A percentile compares a stretch with the other conserved stretches of the same genome.
These are phyloP conservation scores for Priapulus caudatus DNA, from an alignment of 2,888 invertebrate genomes.

Conservation along the genomic window DNA sequence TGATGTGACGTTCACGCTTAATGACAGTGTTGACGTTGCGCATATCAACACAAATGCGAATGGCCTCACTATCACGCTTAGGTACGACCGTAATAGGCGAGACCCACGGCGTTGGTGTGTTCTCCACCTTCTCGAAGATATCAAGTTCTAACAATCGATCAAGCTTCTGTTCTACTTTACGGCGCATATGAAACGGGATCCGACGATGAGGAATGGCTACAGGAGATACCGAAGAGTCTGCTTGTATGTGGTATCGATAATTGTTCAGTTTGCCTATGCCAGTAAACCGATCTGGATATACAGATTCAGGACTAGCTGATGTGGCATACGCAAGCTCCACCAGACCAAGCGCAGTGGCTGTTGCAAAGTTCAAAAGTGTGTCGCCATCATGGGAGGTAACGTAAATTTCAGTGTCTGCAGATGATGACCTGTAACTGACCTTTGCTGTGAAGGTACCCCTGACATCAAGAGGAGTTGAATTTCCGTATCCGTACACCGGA, in stretches of 20 bases:
- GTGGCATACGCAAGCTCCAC: too few relatives aligned
- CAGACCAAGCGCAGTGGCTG: too few relatives aligned
- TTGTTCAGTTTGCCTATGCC: not conserved
- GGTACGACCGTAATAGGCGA: slow-evolving; percentile 24
- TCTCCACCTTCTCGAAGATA: slow-evolving; percentile 24
- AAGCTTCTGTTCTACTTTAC: slow-evolving; percentile 20
- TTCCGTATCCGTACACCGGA: too few relatives aligned
- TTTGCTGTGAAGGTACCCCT: too few relatives aligned
- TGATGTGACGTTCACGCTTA: slow-evolving; percentile 19
- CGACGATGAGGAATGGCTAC: not conserved
- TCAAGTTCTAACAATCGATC: slow-evolving; percentile 20
- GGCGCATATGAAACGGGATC: not conserved
- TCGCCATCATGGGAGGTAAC: too few relatives aligned
- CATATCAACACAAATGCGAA: slow-evolving; percentile 24
- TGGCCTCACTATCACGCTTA: slow-evolving; percentile 16
- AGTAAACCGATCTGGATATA: too few relatives aligned
- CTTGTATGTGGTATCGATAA: not conserved
- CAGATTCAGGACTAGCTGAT: too few relatives aligned
- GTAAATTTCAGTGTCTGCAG: too few relatives aligned
- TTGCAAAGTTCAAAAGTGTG: too few relatives aligned
- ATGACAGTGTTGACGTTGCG: slow-evolving; percentile 20
- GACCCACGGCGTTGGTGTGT: slow-evolving; percentile 27
- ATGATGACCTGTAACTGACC: too few relatives aligned
- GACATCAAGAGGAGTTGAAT: too few relatives aligned
- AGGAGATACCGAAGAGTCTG: not conserved